Percentiles rank a stretch among this genome's conserved stretches.
Conservation (phyloP, 2,113 vertebrate species). For the Malurus melanocephalus region DNA sequence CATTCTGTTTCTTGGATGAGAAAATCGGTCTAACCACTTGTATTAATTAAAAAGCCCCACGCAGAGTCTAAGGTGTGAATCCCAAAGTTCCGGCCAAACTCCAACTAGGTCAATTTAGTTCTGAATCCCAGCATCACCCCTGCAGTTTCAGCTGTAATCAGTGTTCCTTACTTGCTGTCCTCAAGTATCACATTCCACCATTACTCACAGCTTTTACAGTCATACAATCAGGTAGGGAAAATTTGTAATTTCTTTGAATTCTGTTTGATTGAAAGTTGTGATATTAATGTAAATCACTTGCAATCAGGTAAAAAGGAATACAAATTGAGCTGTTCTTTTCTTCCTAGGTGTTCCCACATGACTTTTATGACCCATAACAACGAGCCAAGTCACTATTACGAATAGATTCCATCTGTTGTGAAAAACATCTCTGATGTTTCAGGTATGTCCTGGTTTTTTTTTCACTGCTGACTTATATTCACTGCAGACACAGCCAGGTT, state of each 20-base stretch:
- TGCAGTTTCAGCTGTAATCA: not conserved
- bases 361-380: not conserved
- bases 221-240: not conserved
- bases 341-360: not conserved
- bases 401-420: not conserved
- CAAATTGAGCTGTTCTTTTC: not conserved
- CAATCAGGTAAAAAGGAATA: not conserved
- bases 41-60: not conserved
- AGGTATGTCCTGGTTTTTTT: not conserved
- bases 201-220: not conserved
- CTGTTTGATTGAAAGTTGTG: constrained; percentile 7
- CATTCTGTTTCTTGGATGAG: not conserved
- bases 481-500: not conserved
- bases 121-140: not conserved
- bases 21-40: not conserved
- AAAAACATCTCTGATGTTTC: not conserved
- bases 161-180: not conserved
- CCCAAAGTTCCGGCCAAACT: not conserved
- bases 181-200: not conserved
- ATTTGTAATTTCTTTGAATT: not conserved
- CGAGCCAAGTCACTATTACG: not conserved
- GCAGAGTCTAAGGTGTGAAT: not conserved
- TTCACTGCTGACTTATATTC: not conserved
- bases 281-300: not conserved
- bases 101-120: constrained; percentile 3